Conservation (phyloP, 2,113 vertebrate genomes). For the Neopipo cinnamomea region DNA sequence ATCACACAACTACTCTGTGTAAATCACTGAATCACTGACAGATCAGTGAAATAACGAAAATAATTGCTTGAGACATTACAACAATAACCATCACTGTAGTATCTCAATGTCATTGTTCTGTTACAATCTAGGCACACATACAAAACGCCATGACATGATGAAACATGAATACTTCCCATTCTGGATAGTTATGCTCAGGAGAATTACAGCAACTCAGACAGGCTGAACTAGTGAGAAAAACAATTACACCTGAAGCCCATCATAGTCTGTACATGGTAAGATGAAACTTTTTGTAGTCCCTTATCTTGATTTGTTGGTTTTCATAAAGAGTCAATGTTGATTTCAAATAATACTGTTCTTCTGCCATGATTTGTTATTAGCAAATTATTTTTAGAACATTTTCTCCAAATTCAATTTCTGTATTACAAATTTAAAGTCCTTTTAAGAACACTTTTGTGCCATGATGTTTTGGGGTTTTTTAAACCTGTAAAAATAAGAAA, state of each 20-base stretch:
- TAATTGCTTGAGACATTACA: neutral
- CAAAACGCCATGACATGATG: neutral
- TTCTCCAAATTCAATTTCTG: neutral
- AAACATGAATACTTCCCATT: neutral
- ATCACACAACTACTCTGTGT: neutral
- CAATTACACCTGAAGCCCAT: neutral
- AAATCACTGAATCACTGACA: neutral
- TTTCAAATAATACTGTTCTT: neutral
- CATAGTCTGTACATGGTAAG: fast-evolving
- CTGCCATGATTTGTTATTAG: neutral
- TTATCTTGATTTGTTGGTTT: neutral
- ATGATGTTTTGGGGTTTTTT: fast-evolving
- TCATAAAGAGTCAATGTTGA: neutral
- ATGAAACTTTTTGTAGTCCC: fast-evolving
- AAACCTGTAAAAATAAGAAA: neutral
- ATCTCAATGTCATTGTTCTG: neutral
- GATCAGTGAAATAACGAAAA: neutral
- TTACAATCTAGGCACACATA: neutral
- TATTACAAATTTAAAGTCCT: neutral
- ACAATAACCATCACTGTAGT: neutral
- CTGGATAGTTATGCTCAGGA: neutral
- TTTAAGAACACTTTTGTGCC: neutral
- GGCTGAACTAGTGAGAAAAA: neutral
- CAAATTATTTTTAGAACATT: neutral
- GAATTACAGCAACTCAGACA: neutral